Base-by-base conservation (phyloP, 2,797 vertebrate genomes). In the Buphagus erythrorhynchus region DNA sequence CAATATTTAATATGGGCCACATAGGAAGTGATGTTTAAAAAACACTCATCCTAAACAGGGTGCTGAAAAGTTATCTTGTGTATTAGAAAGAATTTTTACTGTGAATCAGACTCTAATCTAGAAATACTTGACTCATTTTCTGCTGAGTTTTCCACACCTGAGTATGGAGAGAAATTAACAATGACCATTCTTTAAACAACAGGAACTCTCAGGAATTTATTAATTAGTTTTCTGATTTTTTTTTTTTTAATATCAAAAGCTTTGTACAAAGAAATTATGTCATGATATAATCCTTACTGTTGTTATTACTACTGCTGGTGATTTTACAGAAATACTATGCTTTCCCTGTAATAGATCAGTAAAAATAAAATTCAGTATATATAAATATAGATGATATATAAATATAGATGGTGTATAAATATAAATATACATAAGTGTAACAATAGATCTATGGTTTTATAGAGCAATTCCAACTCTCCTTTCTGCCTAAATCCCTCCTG, bases 391-490 rank as follows among this genome's bases (percentile, higher is more conserved):
- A 29, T 31, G n/a, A 20, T 10, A 33, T 31, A 59, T 11, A 62
- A 81, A 89, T 59, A 80, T 0, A n/a, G 7, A 29, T 25, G 26
- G 19, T 13, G 46, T 55, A 66, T 8, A 46, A 63, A 57, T 57
- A 66, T 14, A 66, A 57, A 66, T 48, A 48, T n/a, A 40, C 6
- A 0, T 15, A 46, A 57, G 42, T 15, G 57, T 22, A 58, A 58
- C 48, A 40, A 57, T 1, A 57, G 24, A 49, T 58, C 35, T 58
- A 1, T 33, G 46, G 2, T 51, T 80, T 45, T 25, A 59, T 1
- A 72, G 93, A 87, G 33, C 42, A 85, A 85, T 83, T 86, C 75
- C 25, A 81, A 51, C 38, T 81, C 79, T 66, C 45, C 26, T 48
- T 87, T 63, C 62, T 51, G 68, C 66, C 51, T 52, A 62, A 90